Evolutionary conservation across 1,140 invertebrate genomes (phyloP).

Genomic region (Lerema accius): DNA sequence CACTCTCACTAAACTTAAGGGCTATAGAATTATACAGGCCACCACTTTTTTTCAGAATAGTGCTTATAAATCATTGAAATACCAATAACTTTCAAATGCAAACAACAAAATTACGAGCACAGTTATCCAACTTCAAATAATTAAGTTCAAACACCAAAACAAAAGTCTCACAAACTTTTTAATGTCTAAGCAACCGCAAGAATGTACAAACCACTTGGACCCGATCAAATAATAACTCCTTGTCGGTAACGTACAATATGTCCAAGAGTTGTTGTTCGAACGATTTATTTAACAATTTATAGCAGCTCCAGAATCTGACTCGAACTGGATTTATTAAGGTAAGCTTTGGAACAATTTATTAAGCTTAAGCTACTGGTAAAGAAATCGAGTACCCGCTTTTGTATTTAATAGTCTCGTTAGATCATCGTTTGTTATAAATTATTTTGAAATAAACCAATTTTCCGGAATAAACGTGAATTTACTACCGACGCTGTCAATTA

Average conservation of each 20-base stretch:
- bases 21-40: too few relatives aligned
- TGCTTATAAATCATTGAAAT: too few relatives aligned
- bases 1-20: too few relatives aligned
- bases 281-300: slow-evolving; percentile 78
- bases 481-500: slow-evolving; percentile 4
- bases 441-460: slow-evolving; percentile 25
- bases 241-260: slow-evolving; percentile 38
- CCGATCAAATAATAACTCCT: slow-evolving; percentile 43
- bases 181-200: slow-evolving; percentile 1
- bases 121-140: neutral
- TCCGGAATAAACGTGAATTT: slow-evolving; percentile 6
- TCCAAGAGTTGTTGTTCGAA: slow-evolving; percentile 47
- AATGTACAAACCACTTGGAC: slow-evolving; percentile 17
- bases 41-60: too few relatives aligned
- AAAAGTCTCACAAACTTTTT: neutral
- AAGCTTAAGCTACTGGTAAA: slow-evolving; percentile 51
- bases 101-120: too few relatives aligned
- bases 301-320: slow-evolving; percentile 65
- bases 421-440: slow-evolving; percentile 28
- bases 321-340: slow-evolving; percentile 73
- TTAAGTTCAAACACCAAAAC: neutral
- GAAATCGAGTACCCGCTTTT: slow-evolving; percentile 49
- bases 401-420: slow-evolving; percentile 52
- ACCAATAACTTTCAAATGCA: too few relatives aligned
- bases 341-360: slow-evolving; percentile 68